Base-by-base conservation (phyloP, 2,113 vertebrate genomes). In the Trinectes maculatus region DNA sequence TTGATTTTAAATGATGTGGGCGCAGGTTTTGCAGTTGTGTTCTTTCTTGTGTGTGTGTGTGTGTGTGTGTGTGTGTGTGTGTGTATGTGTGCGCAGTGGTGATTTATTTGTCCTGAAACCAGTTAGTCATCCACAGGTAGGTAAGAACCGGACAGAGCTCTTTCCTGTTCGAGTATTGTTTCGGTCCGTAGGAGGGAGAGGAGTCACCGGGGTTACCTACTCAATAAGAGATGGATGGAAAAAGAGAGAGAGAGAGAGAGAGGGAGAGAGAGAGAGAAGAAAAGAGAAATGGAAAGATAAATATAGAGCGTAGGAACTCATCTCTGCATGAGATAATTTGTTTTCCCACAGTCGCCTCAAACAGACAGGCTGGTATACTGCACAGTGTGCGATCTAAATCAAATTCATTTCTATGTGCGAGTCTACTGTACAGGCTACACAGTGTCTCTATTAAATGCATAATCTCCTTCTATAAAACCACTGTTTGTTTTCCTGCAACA, bases 151-250 rank as follows among this genome's bases (percentile, higher is more conserved):
- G 79, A 68, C 67, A 51, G 40, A 21, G 1, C 46, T 77, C 42
- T 74, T 83, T 87, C 78, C 72, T 77, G 42, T 80, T 78, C 64
- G 54, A 72, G 79, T 67, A 68, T 71, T 85, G 79, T 85, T 87
- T 83, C 78, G 37, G 46, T 82, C 70, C 8, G 79, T 87, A 13
- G 84, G 84, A 75, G 75, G 73, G 13, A 68, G 55, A 65, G 56
- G 68, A 74, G 81, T 74, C 78, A 82, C n/a, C 31, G 44, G 65
- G 69, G 84, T 83, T 72, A 77, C 52, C 47, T 19, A 77, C 65
- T 85, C 77, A 83, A 77, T 71, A 53, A 57, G 60, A 74, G 56
- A 67, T 57, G 40, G 80, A 59, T 26, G 9, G 71, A 77, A 48
- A 75, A 34, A 58, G 47, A 44, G 19, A 33, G 46, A 56, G 34